Conservation (phyloP, 2,797 vertebrate genomes). For the Ciconia nigra region DNA sequence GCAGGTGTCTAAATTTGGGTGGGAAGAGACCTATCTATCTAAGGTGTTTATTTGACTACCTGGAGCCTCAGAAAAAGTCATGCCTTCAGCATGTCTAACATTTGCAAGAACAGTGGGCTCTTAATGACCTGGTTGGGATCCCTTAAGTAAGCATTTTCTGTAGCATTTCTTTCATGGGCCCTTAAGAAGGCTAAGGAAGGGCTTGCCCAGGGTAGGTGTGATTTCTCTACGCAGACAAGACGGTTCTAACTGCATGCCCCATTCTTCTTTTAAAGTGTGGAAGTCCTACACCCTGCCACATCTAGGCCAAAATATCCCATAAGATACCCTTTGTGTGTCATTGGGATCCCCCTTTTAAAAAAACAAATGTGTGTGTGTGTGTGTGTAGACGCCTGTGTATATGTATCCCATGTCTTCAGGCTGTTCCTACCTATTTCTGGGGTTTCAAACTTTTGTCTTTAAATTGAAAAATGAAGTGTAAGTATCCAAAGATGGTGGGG, state of each 20-base stretch:
- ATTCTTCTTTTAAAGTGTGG: neutral
- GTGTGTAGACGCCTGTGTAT: neutral
- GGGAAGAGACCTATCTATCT: neutral
- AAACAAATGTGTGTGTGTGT: fast-evolving
- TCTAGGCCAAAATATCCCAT: neutral
- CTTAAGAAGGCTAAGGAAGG: neutral
- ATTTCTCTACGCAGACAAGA: neutral
- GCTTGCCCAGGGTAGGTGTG: neutral
- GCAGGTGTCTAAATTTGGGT: neutral
- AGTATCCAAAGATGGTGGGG: neutral
- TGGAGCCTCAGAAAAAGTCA: neutral
- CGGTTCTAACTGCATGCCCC: neutral
- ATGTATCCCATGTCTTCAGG: neutral
- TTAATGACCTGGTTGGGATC: neutral
- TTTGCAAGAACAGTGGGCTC: neutral
- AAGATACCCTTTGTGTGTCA: neutral
- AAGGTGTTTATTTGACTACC: neutral
- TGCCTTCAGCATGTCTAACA: neutral
- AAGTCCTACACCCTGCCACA: neutral
- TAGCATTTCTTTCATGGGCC: neutral
- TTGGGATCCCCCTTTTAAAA: neutral
- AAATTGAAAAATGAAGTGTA: neutral
- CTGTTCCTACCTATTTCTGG: neutral
- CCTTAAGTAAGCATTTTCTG: neutral
- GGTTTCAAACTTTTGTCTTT: neutral